Evolutionary conservation across 1,140 invertebrate genomes (phyloP), one percentile per base, ranked within the genome.

Genomic region (Hyposmocoma kahamanoa): DNA sequence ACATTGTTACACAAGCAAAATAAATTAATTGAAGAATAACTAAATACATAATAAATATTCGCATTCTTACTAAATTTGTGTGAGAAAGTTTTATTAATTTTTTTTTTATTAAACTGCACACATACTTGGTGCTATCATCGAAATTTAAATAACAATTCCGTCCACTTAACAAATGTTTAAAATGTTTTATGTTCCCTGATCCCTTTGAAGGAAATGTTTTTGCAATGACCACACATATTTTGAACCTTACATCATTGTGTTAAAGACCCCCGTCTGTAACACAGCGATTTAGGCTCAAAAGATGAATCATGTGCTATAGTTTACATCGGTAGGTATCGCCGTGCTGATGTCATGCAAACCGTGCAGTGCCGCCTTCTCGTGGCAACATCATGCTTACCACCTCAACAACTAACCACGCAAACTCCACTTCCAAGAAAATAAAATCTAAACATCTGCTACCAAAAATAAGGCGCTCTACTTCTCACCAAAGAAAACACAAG

Each of bases 321-420:
- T 81, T 79, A 79, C 67, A 74, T 60, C 69, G 67, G 53, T 69
- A 58, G 63, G 67, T 63, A 76, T 63, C 56, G 70, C 59, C 59
- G 3, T 71, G 76, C 79, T 84, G 77, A 81, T 84, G 80, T 84
- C 77, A 84, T 81, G 60, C 32, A 17, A 15, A 2, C 13, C 6
- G n/a, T n/a, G n/a, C n/a, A n/a, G n/a, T n/a, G 24, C 24, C 24
- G 24, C 24, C 24, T 5, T 26, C 5, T 11, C 24, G 24, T 26
- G 24, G 24, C 24, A 6, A 26, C 24, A 11, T 6, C 24, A n/a
- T 26, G 24, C 24, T 26, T n/a, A 13, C 28, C 2, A 6, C 28
- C 1, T 1, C 1, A 30, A 1, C 1, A 13, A 30, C 1, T 6
- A 30, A 10, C 1, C 2, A 1, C 13, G 13, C 28, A 30, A 13